Conservation (phyloP, 2,797 vertebrate species). For the Sparus aurata region DNA sequence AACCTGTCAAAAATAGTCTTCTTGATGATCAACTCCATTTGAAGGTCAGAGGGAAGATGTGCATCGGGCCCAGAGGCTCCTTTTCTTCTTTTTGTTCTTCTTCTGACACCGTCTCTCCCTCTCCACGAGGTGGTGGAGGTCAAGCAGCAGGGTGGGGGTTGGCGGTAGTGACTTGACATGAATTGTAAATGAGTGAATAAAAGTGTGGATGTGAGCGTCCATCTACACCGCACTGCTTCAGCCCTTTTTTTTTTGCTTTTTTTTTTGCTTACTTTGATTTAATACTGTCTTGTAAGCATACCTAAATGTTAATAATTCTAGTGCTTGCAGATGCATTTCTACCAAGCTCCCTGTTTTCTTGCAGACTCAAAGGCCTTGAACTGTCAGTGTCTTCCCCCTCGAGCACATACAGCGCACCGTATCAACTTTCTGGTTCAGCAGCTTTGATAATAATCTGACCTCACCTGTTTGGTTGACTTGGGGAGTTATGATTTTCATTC, state of each 20-base stretch:
- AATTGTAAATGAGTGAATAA: slow-evolving; percentile 81
- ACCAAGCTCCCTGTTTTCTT: slow-evolving; percentile 74
- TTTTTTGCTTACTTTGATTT: slow-evolving; percentile 85
- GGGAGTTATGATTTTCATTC: slow-evolving; percentile 68
- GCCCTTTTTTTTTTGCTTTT: slow-evolving; percentile 45
- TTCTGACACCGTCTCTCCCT: slow-evolving; percentile 22
- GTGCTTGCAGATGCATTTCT: slow-evolving; percentile 82
- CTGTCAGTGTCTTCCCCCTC: slow-evolving; percentile 84
- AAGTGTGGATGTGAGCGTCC: slow-evolving; percentile 67
- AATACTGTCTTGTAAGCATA: slow-evolving; percentile 87
- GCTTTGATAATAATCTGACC: slow-evolving; percentile 88
- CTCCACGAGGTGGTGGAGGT: slow-evolving; percentile 43
- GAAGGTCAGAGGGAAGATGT: slow-evolving; percentile 58
- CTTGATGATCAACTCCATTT: slow-evolving; percentile 39
- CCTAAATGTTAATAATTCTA: slow-evolving; percentile 86
- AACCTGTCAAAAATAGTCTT: slow-evolving; percentile 46
- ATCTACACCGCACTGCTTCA: slow-evolving; percentile 73
- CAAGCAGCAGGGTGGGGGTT: slow-evolving; percentile 34
- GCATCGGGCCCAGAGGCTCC: slow-evolving; percentile 34
- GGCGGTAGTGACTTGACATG: slow-evolving; percentile 67
- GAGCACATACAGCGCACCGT: slow-evolving; percentile 67
- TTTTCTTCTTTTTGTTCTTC: slow-evolving; percentile 35
- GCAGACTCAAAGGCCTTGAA: slow-evolving; percentile 85
- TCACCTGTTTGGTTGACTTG: slow-evolving; percentile 82
- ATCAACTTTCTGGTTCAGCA: slow-evolving; percentile 87